A percentile compares a stretch with the other conserved stretches of the same genome.
Evolutionary conservation across 2,888 invertebrate genomes (phyloP).

Genomic region (Lasioglossum zephyrum): DNA sequence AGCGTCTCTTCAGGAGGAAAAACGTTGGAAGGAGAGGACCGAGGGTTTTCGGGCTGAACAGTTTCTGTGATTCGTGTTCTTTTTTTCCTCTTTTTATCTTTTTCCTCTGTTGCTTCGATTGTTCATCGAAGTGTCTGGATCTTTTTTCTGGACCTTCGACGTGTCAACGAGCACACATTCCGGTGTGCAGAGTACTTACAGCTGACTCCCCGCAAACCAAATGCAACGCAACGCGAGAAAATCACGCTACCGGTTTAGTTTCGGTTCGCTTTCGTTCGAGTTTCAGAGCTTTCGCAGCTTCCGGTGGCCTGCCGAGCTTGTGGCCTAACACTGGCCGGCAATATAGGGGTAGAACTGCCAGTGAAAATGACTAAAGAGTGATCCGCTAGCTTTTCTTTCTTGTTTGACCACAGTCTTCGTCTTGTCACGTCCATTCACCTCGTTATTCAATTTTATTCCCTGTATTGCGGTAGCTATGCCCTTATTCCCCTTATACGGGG

Average conservation of each 20-base stretch:
- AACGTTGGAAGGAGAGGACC: background rate
- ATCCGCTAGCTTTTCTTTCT: background rate
- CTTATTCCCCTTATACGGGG: background rate
- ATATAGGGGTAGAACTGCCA: background rate
- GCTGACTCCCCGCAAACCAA: constrained; percentile 33
- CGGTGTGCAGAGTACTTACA: background rate
- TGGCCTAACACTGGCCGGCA: background rate
- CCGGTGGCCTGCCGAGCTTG: background rate
- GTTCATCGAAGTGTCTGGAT: background rate
- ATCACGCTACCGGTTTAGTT: constrained; percentile 28
- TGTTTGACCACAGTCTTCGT: background rate
- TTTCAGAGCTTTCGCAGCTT: background rate
- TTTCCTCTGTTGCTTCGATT: background rate
- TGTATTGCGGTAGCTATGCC: background rate
- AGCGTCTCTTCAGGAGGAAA: background rate
- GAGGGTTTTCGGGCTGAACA: background rate
- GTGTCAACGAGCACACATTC: background rate
- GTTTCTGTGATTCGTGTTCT: constrained; percentile 22
- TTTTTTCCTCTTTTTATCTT: background rate
- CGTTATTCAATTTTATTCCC: background rate
- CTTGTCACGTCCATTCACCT: background rate
- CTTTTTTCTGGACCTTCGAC: constrained; percentile 9
- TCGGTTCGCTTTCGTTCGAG: background rate
- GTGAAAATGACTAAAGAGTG: background rate
- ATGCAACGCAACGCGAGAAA: constrained; percentile 44